Conservation (phyloP, 2,113 vertebrate species). For the Scartelaos histophorus region DNA sequence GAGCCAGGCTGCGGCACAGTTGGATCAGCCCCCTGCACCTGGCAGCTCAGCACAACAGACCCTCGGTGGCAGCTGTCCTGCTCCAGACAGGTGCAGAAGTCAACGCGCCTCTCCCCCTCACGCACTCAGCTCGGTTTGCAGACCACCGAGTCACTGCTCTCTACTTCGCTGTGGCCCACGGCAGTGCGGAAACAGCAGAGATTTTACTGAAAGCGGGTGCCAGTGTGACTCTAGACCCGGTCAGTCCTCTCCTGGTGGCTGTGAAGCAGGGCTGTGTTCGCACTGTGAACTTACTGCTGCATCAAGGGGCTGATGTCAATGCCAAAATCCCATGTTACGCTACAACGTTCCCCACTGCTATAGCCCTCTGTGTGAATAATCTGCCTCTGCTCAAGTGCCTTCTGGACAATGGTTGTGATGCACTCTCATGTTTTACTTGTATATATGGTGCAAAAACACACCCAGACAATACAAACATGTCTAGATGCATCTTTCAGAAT, state of each 20-base stretch:
- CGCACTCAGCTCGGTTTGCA: constrained; percentile 81
- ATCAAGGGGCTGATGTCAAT: constrained; percentile 85
- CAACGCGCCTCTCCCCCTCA: constrained; percentile 80
- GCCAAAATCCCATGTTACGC: constrained; percentile 80
- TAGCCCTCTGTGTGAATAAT: constrained; percentile 86
- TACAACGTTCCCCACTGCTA: constrained; percentile 86
- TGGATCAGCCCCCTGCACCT: constrained; percentile 92
- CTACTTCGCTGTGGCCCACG: constrained; percentile 85
- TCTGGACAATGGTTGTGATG: constrained; percentile 87
- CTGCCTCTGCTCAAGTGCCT: constrained; percentile 85
- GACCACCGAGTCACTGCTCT: constrained; percentile 85
- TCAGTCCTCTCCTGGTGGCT: constrained; percentile 88
- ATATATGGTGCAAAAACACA: constrained; percentile 80
- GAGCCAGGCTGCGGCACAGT: constrained; percentile 83
- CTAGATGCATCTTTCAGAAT: constrained; percentile 23
- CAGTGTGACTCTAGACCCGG: constrained; percentile 82
- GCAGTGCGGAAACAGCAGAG: constrained; percentile 79
- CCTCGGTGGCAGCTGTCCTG: constrained; percentile 81
- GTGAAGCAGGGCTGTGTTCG: constrained; percentile 82
- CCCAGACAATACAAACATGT: constrained; percentile 52
- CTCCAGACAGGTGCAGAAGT: constrained; percentile 88
- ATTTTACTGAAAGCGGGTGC: constrained; percentile 86
- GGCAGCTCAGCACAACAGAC: constrained; percentile 85
- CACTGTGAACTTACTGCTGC: constrained; percentile 84
- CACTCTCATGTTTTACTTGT: constrained; percentile 86